Conservation (phyloP, 2,888 invertebrate species). For the Rhagophthalmus giganteus region DNA sequence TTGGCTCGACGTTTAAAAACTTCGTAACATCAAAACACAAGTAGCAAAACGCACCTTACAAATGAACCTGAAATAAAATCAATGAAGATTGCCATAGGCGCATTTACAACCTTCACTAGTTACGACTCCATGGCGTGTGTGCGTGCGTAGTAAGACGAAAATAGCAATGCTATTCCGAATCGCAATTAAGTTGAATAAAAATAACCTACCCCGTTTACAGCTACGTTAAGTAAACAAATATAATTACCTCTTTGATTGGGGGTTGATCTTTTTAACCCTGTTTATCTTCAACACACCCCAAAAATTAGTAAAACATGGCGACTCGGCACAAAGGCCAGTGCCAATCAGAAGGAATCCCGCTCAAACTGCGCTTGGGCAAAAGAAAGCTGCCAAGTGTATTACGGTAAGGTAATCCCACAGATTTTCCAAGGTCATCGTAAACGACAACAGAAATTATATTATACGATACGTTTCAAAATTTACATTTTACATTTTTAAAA, state of each 20-base stretch:
- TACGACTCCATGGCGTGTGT: constrained; percentile 24
- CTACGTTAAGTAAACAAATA: constrained; percentile 28
- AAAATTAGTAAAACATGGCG: constrained; percentile 81
- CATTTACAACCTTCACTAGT: constrained; percentile 15
- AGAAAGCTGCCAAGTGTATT: constrained; percentile 6
- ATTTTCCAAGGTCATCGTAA: constrained; percentile 4
- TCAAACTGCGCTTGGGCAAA: constrained; percentile 39
- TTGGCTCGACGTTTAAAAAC: too few relatives aligned
- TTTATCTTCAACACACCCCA: constrained; percentile 61
- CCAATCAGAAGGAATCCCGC: constrained; percentile 49
- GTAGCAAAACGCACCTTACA: not conserved
- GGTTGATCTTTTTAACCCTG: constrained; percentile 51
- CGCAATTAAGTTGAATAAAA: not conserved
- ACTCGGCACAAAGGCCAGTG: constrained; percentile 54
- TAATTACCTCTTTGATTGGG: constrained; percentile 47
- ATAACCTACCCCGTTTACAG: too few relatives aligned
- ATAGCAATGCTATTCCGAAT: not conserved
- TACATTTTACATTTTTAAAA: too few relatives aligned
- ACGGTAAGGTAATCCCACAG: constrained; percentile 1
- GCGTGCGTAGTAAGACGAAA: constrained; percentile 12
- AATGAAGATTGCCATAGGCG: constrained; percentile 16
- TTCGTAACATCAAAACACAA: too few relatives aligned
- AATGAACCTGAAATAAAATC: constrained; percentile 10
- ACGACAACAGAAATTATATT: too few relatives aligned
- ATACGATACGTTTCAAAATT: too few relatives aligned